phyloP scores from a whole-genome alignment of 2,888 invertebrate species.

The Gerosis bhagava region DNA sequence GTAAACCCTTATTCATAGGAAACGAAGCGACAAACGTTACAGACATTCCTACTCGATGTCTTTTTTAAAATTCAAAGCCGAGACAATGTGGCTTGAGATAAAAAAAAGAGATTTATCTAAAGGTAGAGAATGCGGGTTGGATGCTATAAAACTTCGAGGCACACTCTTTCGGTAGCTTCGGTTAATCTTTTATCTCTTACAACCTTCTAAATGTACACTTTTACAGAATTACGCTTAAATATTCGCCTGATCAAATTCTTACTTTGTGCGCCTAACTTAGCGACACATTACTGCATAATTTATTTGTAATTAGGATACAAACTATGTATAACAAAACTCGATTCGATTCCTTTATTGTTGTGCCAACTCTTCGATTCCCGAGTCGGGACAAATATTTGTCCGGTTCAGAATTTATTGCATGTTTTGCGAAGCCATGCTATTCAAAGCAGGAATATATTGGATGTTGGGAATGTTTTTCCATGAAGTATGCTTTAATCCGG shows the following conservation, averaged over 20 bases:
- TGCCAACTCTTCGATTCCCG: slow-evolving; percentile 15
- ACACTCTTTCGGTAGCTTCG: slow-evolving; percentile 26
- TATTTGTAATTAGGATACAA: slow-evolving; percentile 17
- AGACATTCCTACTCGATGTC: slow-evolving; percentile 8
- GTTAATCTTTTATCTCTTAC: slow-evolving; percentile 27
- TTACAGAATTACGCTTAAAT: slow-evolving; percentile 19
- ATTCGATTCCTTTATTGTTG: slow-evolving; percentile 19
- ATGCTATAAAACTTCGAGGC: slow-evolving; percentile 26
- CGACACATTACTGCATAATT: slow-evolving; percentile 21
- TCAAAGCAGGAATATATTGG: slow-evolving; percentile 17
- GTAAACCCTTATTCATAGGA: slow-evolving; percentile 1
- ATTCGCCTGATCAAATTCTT: slow-evolving; percentile 15
- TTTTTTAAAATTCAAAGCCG: slow-evolving; percentile 21
- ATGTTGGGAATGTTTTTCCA: slow-evolving; percentile 1
- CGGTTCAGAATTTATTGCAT: slow-evolving; percentile 17
- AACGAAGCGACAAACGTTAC: slow-evolving; percentile 4
- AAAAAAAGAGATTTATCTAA: slow-evolving; percentile 26
- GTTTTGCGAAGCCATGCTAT: slow-evolving; percentile 15
- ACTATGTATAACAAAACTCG: slow-evolving; percentile 18
- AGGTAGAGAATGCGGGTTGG: slow-evolving; percentile 22
- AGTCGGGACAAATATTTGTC: slow-evolving; percentile 22
- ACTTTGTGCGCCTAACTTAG: slow-evolving; percentile 9
- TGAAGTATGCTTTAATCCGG: slow-evolving; percentile 13
- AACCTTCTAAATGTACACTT: slow-evolving; percentile 18
- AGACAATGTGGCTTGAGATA: slow-evolving; percentile 8